Conservation (phyloP, 1,140 invertebrate genomes). For the Drosophila quadrilineata region DNA sequence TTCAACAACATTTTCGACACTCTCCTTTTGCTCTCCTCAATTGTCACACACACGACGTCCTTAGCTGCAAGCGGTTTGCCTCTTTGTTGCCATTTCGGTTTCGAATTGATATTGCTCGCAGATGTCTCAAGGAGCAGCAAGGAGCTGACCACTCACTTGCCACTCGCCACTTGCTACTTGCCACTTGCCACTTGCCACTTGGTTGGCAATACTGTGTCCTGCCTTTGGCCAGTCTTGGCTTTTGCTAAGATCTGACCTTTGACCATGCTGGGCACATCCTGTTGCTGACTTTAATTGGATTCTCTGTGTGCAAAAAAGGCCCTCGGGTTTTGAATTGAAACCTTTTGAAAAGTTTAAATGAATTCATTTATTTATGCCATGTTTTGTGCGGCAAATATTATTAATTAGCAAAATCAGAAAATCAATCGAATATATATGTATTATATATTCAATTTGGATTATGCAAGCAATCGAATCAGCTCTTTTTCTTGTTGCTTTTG, state of each 20-base stretch:
- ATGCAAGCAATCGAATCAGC: neutral
- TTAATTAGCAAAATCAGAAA: conserved; percentile 12
- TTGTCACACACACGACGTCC: conserved; percentile 54
- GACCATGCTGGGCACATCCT: conserved; percentile 27
- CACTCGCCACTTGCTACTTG: too few species aligned
- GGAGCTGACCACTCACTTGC: neutral
- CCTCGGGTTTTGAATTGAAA: too few species aligned
- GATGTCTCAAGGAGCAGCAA: conserved; percentile 24
- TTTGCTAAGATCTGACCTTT: conserved; percentile 31
- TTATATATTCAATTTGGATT: neutral
- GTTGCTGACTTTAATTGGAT: conserved; percentile 67
- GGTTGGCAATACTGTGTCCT: conserved; percentile 20
- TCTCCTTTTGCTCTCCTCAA: conserved; percentile 23
- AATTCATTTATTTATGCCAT: conserved; percentile 24
- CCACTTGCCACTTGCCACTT: too few species aligned
- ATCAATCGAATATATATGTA: neutral
- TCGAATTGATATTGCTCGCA: conserved; percentile 21
- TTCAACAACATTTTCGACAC: neutral
- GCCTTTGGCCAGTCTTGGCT: conserved; percentile 19
- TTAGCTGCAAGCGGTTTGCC: conserved; percentile 43
- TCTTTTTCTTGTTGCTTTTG: conserved; percentile 12
- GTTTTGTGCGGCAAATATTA: conserved; percentile 6
- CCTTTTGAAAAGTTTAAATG: conserved; percentile 20
- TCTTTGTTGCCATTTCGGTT: conserved; percentile 24
- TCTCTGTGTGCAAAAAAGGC: conserved; percentile 16